Percentiles rank a stretch among this genome's conserved stretches.
Evolutionary conservation across 1,140 invertebrate species (phyloP).

Genomic region (Drosophila sucinea): DNA sequence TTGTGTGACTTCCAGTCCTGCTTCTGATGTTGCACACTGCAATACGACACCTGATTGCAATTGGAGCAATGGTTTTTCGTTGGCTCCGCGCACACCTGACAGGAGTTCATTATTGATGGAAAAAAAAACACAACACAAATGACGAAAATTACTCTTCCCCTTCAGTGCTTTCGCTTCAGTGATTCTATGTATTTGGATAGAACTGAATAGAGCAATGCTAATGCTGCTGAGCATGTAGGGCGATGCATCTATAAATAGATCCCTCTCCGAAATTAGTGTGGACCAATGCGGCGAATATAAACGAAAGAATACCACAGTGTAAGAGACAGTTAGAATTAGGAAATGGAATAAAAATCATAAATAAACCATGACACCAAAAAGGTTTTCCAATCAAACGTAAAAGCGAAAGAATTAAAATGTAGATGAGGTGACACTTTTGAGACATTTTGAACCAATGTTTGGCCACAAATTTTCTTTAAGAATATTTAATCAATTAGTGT

Average conservation of each 20-base stretch:
- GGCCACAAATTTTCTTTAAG: too few species aligned
- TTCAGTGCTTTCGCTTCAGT: slow-evolving; percentile 28
- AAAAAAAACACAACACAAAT: not conserved
- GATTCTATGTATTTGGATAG: slow-evolving; percentile 8
- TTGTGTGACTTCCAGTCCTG: slow-evolving; percentile 90
- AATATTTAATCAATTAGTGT: too few species aligned
- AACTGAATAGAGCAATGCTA: slow-evolving; percentile 8
- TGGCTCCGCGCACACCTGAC: slow-evolving; percentile 60
- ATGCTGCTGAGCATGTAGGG: slow-evolving; percentile 7
- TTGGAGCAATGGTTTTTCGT: slow-evolving; percentile 86
- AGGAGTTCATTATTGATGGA: slow-evolving; percentile 57
- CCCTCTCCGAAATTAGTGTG: slow-evolving; percentile 22
- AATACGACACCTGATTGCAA: slow-evolving; percentile 89
- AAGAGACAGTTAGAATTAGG: not conserved
- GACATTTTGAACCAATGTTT: too few species aligned
- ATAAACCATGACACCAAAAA: too few species aligned
- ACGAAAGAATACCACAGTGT: not conserved
- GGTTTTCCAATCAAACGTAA: too few species aligned
- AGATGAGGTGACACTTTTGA: too few species aligned
- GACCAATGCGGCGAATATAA: slow-evolving; percentile 40
- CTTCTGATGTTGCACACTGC: slow-evolving; percentile 89
- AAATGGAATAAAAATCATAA: too few species aligned
- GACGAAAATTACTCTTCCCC: slow-evolving; percentile 2
- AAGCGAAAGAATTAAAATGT: too few species aligned
- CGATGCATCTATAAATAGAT: slow-evolving; percentile 65